A percentile compares a stretch with the other conserved stretches of the same genome.
phyloP scores from a whole-genome alignment of 2,113 vertebrate genomes.

The Gopherus evgoodei region DNA sequence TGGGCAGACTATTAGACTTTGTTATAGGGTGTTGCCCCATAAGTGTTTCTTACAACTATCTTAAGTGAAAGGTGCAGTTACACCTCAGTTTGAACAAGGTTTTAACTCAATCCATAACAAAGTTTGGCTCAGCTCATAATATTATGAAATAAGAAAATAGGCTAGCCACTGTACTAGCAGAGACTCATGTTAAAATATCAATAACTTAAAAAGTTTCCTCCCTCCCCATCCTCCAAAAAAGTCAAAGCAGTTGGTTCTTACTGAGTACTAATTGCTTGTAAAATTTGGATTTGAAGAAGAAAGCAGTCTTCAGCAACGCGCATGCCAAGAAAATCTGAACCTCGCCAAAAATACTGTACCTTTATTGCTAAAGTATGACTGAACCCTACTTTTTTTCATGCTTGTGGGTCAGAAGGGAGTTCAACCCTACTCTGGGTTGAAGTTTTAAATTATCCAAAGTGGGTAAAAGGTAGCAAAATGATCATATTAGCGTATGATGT shows the following conservation, averaged over 20 bases:
- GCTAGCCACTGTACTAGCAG: neutral
- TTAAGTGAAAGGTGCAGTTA: neutral
- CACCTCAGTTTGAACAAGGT: neutral
- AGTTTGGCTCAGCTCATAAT: neutral
- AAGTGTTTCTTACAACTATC: neutral
- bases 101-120: neutral
- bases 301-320: neutral
- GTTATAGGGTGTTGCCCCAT: neutral
- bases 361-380: neutral
- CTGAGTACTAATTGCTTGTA: neutral
- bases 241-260: neutral
- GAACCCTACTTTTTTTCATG: neutral
- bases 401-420: neutral
- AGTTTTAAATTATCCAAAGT: neutral
- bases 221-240: neutral
- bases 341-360: neutral
- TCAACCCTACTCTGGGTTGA: neutral
- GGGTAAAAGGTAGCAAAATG: neutral
- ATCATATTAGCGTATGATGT: neutral
- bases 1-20: neutral
- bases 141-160: neutral
- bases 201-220: neutral
- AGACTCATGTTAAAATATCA: neutral
- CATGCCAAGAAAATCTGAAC: neutral
- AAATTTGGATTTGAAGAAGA: neutral